Base-by-base conservation (phyloP, 2,113 vertebrate species). In the Sinocyclocheilus anshuiensis region DNA sequence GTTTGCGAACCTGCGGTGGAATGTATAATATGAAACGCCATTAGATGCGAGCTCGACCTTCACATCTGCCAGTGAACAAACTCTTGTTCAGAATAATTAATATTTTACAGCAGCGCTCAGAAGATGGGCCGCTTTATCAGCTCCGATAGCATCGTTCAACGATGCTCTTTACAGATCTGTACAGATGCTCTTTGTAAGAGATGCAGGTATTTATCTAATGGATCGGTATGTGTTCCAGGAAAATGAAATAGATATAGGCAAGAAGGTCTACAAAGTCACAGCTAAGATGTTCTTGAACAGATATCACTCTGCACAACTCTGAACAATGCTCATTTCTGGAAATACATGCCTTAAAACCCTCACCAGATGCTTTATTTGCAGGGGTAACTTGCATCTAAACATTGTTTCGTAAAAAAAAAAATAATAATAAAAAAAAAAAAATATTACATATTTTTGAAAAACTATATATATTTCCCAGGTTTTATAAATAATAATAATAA, bases 11-110 rank as follows among this genome's bases (percentile, higher is more conserved):
- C 45, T 71, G 81, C 48, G 65, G n/a, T 82, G 81, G 65, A 82
- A 71, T 82, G 26, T 81, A 20, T 81, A 18, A 67, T 24, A 81
- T n/a, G 42, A 69, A 53, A 53, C 48, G 13, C 16, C 45, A 55
- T 81, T 81, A 63, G 79, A 48, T 16, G 55, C 13, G 4, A 24
- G 59, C 24, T 81, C 36, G 79, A 81, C 79, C 79, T 81, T 53
- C 26, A 33, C 18, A n/a, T 71, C 29, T 82, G 81, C 63, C 24
- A n/a, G 45, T 33, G 81, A 82, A 50, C 36, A 29, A 50, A 69
- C n/a, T 50, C 45, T 82, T 53, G 81, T 53, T 82, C 24, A 1
- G 63, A 71, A 82, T 82, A 71, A 82, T 82, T 82, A 71, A 53
- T 69, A 53, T 33, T 69, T 53, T 53, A 82, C 63, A 71, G 63